Evolutionary conservation across 2,888 invertebrate genomes (phyloP).

Genomic region (Netelia fuscicornis): DNA sequence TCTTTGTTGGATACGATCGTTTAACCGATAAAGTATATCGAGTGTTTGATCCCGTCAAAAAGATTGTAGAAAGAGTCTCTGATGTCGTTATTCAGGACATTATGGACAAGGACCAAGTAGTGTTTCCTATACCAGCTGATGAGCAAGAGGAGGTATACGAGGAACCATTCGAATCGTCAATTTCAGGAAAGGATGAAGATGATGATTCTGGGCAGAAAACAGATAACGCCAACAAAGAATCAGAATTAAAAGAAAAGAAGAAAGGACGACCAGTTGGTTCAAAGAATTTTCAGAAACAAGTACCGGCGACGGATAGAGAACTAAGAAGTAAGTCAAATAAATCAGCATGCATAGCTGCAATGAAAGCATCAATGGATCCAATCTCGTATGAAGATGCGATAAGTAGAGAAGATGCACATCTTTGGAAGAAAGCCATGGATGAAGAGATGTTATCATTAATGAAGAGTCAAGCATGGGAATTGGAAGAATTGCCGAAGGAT

Average conservation of each 20-base stretch:
- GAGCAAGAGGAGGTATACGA: constrained; percentile 16
- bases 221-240: no score
- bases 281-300: not conserved
- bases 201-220: not conserved
- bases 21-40: not conserved
- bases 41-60: not conserved
- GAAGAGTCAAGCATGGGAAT: constrained; percentile 49
- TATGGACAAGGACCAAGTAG: not conserved
- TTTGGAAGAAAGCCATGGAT: constrained; percentile 53
- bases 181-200: not conserved
- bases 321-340: constrained; percentile 46
- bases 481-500: constrained; percentile 14
- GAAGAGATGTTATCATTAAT: constrained; percentile 52
- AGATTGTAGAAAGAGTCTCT: not conserved
- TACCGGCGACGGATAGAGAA: not conserved
- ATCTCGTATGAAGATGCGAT: no score
- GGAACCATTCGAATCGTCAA: not conserved
- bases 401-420: no score
- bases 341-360: not conserved
- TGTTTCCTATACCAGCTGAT: constrained; percentile 16
- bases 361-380: no score
- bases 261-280: not conserved
- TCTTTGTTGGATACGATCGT: constrained; percentile 16
- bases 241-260: not conserved
- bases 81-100: not conserved